phyloP scores from a whole-genome alignment of 2,113 vertebrate species.

The Acanthochromis polyacanthus region DNA sequence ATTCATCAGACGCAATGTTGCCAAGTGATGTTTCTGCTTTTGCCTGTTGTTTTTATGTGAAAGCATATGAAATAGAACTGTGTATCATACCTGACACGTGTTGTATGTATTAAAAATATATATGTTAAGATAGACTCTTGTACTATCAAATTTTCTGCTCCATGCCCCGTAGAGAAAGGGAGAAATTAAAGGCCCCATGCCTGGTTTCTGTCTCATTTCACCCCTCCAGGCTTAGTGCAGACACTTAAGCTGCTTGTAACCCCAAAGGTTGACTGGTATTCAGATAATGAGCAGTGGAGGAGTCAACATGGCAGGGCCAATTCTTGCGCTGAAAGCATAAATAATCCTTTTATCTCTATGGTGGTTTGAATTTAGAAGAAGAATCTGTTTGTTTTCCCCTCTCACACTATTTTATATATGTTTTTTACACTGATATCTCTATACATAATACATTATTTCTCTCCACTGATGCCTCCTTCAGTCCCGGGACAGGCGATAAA shows the following conservation, averaged over 20 bases:
- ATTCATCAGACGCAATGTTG: too few species aligned
- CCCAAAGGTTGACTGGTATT: slow-evolving; percentile 60
- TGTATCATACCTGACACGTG: background rate
- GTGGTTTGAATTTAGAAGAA: slow-evolving; percentile 29
- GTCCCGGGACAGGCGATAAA: slow-evolving; percentile 60
- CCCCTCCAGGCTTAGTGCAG: slow-evolving; percentile 48
- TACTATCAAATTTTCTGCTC: background rate
- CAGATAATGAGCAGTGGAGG: slow-evolving; percentile 54
- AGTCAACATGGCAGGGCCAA: slow-evolving; percentile 40
- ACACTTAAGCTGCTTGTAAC: slow-evolving; percentile 54
- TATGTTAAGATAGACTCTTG: slow-evolving; percentile 8
- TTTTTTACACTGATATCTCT: slow-evolving; percentile 47
- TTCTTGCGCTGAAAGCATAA: slow-evolving; percentile 54
- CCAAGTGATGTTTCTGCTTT: too few species aligned
- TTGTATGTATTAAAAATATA: background rate
- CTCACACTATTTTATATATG: slow-evolving; percentile 32
- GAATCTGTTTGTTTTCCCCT: slow-evolving; percentile 1
- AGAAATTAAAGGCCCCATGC: slow-evolving; percentile 4
- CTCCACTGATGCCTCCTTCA: slow-evolving; percentile 42
- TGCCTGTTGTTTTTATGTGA: too few species aligned
- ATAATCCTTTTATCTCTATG: slow-evolving; percentile 53
- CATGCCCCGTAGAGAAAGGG: background rate
- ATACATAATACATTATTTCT: slow-evolving; percentile 71
- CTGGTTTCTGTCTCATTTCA: slow-evolving; percentile 39
- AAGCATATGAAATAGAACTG: too few species aligned